Conservation (phyloP, 2,797 vertebrate species). For the Myotis planiceps region DNA sequence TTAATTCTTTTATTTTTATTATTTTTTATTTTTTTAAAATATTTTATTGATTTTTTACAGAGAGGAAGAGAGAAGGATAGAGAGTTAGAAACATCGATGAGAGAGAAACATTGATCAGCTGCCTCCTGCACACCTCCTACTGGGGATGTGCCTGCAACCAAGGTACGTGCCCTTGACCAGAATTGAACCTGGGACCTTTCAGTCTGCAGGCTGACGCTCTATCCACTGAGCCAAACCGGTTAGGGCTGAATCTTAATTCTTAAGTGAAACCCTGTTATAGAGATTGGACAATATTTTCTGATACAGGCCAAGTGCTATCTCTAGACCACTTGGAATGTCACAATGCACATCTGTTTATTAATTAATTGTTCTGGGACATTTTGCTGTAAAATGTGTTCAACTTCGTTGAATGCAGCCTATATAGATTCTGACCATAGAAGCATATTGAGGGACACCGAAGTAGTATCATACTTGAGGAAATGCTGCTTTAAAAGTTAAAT, state of each 20-base stretch:
- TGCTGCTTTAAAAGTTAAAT: conserved; percentile 24
- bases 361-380: neutral
- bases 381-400: neutral
- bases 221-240: too few relatives aligned
- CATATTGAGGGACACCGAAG: neutral
- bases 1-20: too few relatives aligned
- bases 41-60: too few relatives aligned
- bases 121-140: too few relatives aligned
- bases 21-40: too few relatives aligned
- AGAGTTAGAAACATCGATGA: too few relatives aligned
- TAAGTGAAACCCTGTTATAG: neutral
- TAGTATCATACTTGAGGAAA: neutral
- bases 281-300: neutral
- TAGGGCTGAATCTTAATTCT: neutral
- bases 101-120: too few relatives aligned
- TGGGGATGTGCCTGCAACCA: too few relatives aligned
- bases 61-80: too few relatives aligned
- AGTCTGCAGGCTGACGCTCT: too few relatives aligned
- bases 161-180: too few relatives aligned
- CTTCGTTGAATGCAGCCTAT: neutral
- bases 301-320: neutral
- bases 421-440: neutral
- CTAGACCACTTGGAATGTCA: neutral
- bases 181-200: too few relatives aligned
- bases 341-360: neutral